Evolutionary conservation across 2,113 vertebrate species (phyloP).

Genomic region (Redunca redunca): DNA sequence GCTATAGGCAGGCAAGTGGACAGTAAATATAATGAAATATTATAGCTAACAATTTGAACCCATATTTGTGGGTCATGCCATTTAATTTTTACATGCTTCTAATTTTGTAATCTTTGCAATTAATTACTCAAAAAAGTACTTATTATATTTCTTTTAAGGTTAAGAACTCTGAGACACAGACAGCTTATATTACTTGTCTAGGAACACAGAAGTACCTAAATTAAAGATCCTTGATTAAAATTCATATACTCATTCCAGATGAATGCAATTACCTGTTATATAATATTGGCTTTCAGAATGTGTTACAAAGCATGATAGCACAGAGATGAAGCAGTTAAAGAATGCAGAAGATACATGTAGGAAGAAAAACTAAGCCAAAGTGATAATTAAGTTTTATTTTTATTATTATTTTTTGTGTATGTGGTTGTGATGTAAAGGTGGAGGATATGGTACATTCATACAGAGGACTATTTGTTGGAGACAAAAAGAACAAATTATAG

Average conservation of each 20-base stretch:
- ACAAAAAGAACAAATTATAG: not conserved
- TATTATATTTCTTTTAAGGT: not conserved
- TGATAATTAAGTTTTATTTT: not conserved
- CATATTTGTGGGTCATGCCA: not conserved
- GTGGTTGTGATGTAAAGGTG: not conserved
- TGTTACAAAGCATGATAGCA: not conserved
- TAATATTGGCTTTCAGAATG: not conserved
- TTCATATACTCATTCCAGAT: not conserved
- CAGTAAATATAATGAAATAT: not conserved
- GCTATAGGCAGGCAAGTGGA: not conserved
- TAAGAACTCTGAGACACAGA: not conserved
- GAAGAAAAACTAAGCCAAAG: not conserved
- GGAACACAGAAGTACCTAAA: not conserved
- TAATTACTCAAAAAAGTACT: not conserved
- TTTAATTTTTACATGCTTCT: not conserved
- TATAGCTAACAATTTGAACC: not conserved
- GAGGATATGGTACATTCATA: not conserved
- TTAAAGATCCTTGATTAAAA: not conserved
- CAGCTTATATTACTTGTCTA: not conserved
- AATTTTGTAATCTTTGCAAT: not conserved
- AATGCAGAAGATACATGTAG: not conserved
- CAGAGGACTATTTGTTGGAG: not conserved
- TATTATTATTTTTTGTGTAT: too few relatives aligned
- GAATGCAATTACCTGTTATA: not conserved
- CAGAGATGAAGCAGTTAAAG: not conserved